Evolutionary conservation across 2,113 vertebrate genomes (phyloP).

Genomic region (Pterocles gutturalis): DNA sequence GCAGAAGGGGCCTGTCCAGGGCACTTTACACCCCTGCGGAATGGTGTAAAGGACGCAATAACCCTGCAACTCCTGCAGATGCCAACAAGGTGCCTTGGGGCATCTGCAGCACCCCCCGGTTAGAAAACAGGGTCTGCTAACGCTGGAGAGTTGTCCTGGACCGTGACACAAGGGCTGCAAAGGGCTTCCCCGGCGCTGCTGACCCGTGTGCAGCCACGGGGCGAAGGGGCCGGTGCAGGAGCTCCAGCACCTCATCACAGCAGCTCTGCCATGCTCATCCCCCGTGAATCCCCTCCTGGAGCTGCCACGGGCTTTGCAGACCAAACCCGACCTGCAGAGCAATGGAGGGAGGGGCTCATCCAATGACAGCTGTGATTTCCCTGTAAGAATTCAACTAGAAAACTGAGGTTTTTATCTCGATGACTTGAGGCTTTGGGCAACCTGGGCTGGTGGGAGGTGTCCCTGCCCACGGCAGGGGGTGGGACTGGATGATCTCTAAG

Average conservation of each 20-base stretch:
- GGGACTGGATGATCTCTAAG: no score
- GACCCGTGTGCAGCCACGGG: fast-evolving
- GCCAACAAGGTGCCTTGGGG: neutral
- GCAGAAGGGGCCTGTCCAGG: neutral
- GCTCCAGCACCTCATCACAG: neutral
- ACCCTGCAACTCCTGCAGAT: neutral
- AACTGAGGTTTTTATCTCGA: neutral
- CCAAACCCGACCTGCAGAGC: neutral
- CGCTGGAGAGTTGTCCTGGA: neutral
- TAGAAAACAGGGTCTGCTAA: neutral
- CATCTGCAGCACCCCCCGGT: fast-evolving
- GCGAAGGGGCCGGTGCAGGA: neutral
- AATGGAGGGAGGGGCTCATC: neutral
- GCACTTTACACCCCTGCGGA: fast-evolving
- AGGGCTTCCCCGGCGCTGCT: neutral
- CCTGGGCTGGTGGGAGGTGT: no score
- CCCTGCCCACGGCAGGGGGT: no score
- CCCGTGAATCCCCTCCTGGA: neutral
- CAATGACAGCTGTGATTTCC: neutral
- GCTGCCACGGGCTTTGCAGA: neutral
- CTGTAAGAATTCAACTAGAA: neutral
- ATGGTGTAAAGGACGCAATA: neutral
- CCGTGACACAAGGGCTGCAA: neutral
- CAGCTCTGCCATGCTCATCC: neutral
- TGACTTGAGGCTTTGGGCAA: no score